Conservation (phyloP, 2,888 invertebrate species). For the Brachynemurus nebulosus region DNA sequence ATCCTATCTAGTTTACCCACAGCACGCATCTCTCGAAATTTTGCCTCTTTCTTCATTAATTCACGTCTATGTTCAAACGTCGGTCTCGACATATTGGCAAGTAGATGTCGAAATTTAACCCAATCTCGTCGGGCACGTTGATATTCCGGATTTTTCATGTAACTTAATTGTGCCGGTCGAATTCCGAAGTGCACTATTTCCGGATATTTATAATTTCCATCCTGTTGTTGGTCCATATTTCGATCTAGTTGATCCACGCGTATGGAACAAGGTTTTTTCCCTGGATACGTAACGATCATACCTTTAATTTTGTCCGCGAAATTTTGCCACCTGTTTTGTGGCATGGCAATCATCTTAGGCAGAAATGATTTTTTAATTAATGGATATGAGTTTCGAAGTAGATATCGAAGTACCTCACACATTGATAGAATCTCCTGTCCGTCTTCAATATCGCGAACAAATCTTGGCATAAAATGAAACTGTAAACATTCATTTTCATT, state of each 20-base stretch:
- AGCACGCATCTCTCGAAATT: constrained; percentile 79
- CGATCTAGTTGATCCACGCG: constrained; percentile 92
- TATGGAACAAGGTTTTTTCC: constrained; percentile 86
- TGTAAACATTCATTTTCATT: constrained; percentile 65
- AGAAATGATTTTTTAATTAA: constrained; percentile 59
- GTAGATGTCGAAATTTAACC: constrained; percentile 85
- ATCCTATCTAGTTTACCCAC: constrained; percentile 92
- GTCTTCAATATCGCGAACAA: constrained; percentile 73
- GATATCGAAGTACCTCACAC: constrained; percentile 80
- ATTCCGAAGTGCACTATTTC: constrained; percentile 95
- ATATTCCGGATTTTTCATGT: constrained; percentile 92
- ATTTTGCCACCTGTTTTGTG: constrained; percentile 81
- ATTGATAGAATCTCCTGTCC: constrained; percentile 87
- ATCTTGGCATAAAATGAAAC: constrained; percentile 94
- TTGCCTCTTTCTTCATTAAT: constrained; percentile 74
- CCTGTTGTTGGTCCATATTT: constrained; percentile 41
- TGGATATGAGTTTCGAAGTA: constrained; percentile 62
- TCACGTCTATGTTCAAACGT: constrained; percentile 81
- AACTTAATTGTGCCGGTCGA: constrained; percentile 87
- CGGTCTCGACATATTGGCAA: constrained; percentile 93
- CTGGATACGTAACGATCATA: constrained; percentile 89
- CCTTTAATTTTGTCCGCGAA: constrained; percentile 79
- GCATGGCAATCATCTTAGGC: constrained; percentile 52
- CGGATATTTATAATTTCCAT: constrained; percentile 47
- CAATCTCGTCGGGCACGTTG: constrained; percentile 95